phyloP scores from a whole-genome alignment of 2,888 invertebrate species.

The Dermolepida albohirtum region DNA sequence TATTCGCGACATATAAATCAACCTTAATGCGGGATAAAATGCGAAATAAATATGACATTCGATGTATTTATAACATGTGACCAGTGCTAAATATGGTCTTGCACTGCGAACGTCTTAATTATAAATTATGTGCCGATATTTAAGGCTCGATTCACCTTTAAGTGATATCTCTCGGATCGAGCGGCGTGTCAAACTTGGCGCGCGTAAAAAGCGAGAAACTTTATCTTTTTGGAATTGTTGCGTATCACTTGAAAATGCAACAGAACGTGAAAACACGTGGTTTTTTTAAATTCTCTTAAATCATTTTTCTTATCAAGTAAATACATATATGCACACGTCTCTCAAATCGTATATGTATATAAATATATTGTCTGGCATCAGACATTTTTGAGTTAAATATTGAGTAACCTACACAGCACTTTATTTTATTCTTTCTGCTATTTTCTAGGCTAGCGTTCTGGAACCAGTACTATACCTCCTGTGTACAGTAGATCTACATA shows the following conservation, averaged over 20 bases:
- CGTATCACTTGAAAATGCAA: not conserved
- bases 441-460: too few relatives aligned
- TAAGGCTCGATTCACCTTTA: slow-evolving; percentile 21
- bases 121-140: slow-evolving; percentile 28
- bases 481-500: too few relatives aligned
- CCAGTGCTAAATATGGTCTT: slow-evolving; percentile 28
- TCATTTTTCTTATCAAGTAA: too few relatives aligned
- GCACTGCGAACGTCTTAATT: slow-evolving; percentile 21
- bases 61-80: slow-evolving; percentile 25
- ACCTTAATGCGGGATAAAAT: not conserved
- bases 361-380: too few relatives aligned
- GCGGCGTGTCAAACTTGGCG: slow-evolving; percentile 14
- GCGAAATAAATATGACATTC: slow-evolving; percentile 28
- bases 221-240: slow-evolving; percentile 10
- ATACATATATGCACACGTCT: too few relatives aligned
- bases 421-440: too few relatives aligned
- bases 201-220: slow-evolving; percentile 5
- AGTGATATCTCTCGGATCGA: slow-evolving; percentile 13
- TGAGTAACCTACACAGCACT: too few relatives aligned
- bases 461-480: too few relatives aligned
- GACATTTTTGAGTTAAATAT: too few relatives aligned
- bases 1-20: slow-evolving; percentile 17
- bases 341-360: too few relatives aligned
- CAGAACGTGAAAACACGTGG: slow-evolving; percentile 8
- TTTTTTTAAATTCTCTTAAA: too few relatives aligned